Evolutionary conservation across 2,888 invertebrate species (phyloP), one percentile per base, ranked within the genome.

Genomic region (Rhimphoctona megacephalus): DNA sequence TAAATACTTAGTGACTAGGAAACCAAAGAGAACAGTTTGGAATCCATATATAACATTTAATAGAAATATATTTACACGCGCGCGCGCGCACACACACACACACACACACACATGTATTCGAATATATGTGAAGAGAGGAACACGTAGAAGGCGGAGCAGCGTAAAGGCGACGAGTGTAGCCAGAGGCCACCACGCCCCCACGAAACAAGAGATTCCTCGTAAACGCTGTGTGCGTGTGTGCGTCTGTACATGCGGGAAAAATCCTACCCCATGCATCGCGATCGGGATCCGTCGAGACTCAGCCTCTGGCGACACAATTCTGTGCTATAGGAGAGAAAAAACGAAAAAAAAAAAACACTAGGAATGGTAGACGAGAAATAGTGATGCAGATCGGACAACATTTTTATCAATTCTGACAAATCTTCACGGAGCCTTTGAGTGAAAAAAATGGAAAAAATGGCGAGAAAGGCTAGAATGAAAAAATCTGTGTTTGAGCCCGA

Each of bases 351-450:
- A 49, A 9, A 43, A 22, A 25, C 30, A 25, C 25, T 7, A 9
- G n/a, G 30, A 43, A 22, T 1, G 69, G 33, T 54, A 33, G 36
- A 33, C 25, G 33, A 22, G 54, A 52, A 73, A 54, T 49, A 30
- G 73, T 33, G 33, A 30, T 11, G 52, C 49, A n/a, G 2, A 73
- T 14, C 25, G 25, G 25, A 33, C 43, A 30, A 81, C 89, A 90
- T 92, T 90, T 92, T 89, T 92, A 90, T 90, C 90, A 87, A 87
- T 92, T n/a, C 46, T 61, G 85, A 88, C 85, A 90, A 91, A 93
- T 91, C 88, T 85, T 85, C 90, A 91, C 77, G 90, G 90, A 92
- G 73, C 88, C 43, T 19, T 52, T 6, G 67, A 80, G 25, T 36
- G 49, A 11, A 39, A 67, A 43, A 54, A 52, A 67, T 67, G 36